A percentile compares a stretch with the other conserved stretches of the same genome.
Evolutionary conservation across 2,113 vertebrate genomes (phyloP).

Genomic region (Periophthalmodon schlosseri): DNA sequence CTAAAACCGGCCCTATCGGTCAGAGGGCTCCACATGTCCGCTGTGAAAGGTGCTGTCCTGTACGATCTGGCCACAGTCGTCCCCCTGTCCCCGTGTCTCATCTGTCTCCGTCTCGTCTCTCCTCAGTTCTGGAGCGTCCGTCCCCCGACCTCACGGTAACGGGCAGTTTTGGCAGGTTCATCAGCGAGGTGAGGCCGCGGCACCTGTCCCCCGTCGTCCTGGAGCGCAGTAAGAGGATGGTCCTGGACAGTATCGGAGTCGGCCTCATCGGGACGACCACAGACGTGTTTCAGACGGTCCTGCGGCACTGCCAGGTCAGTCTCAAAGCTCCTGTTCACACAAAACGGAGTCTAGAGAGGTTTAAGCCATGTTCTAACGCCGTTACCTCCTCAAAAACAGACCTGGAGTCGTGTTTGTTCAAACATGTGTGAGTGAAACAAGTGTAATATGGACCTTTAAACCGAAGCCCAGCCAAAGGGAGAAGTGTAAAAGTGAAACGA

Average conservation of each 20-base stretch:
- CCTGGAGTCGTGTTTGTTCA: too few relatives aligned
- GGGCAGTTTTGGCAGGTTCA: constrained; percentile 83
- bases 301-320: constrained; percentile 85
- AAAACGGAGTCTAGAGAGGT: too few relatives aligned
- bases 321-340: background rate
- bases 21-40: constrained; percentile 74
- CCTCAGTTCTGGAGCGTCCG: constrained; percentile 68
- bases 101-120: background rate
- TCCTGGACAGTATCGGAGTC: constrained; percentile 88
- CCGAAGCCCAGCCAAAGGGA: too few relatives aligned
- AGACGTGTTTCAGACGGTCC: constrained; percentile 77
- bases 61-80: background rate
- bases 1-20: constrained; percentile 39
- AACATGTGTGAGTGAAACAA: too few relatives aligned
- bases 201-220: constrained; percentile 76
- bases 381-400: too few relatives aligned
- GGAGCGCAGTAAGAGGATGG: constrained; percentile 88
- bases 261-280: constrained; percentile 87
- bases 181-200: constrained; percentile 72
- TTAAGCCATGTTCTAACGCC: too few relatives aligned
- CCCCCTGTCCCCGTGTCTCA: background rate
- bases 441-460: too few relatives aligned
- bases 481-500: too few relatives aligned
- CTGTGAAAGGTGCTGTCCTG: constrained; percentile 71
- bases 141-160: constrained; percentile 80